Evolutionary conservation across 2,888 invertebrate genomes (phyloP).

Genomic region (Diaprepes abbreviatus): DNA sequence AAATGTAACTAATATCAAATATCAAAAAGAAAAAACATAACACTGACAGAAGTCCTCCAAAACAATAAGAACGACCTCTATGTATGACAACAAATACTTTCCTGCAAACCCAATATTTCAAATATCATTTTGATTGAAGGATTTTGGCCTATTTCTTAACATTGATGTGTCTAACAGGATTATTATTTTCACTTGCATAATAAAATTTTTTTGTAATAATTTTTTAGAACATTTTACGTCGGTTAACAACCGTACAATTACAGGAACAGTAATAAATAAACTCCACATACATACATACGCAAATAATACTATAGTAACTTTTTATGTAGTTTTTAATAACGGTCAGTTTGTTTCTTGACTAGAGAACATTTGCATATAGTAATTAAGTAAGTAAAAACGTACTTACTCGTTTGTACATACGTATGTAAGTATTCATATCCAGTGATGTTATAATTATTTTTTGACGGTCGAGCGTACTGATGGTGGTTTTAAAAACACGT

Average conservation of each 20-base stretch:
- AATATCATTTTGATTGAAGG: no score
- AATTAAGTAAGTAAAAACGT: neutral
- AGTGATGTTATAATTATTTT: conserved; percentile 7
- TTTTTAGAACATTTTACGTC: no score
- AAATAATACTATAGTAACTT: neutral
- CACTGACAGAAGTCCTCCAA: no score
- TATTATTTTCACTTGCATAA: no score
- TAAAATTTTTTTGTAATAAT: no score
- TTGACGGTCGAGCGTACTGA: conserved; percentile 4
- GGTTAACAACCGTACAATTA: neutral
- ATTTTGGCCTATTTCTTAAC: no score
- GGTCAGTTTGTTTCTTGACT: neutral
- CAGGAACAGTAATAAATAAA: neutral
- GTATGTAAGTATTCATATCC: neutral
- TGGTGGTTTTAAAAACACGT: neutral
- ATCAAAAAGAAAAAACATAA: no score
- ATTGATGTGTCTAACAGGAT: no score
- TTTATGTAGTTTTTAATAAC: neutral
- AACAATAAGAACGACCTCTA: no score
- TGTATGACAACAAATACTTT: no score
- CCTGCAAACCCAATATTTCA: no score
- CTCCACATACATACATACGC: neutral
- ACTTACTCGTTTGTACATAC: neutral
- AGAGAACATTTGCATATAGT: neutral
- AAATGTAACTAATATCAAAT: no score